Evolutionary conservation across 30 jellyfish, hydroid and myxozoan genomes (phyloP).

Genomic region (Turritopsis rubra): DNA sequence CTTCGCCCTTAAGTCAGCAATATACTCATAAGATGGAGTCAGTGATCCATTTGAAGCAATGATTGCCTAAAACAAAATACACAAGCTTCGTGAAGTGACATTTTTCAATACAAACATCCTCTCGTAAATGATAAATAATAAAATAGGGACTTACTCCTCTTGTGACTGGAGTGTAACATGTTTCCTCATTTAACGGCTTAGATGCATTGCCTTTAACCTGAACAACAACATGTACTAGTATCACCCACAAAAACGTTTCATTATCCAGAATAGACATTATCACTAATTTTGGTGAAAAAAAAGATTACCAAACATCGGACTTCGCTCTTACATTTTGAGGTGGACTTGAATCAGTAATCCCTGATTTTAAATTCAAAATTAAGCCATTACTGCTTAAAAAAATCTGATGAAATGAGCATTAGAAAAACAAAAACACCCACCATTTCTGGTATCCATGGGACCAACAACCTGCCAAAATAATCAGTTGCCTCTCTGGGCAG

Average conservation of each 20-base stretch:
- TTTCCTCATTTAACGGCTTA: slow-evolving; percentile 39
- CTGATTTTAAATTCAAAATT: too few species aligned
- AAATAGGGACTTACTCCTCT: slow-evolving; percentile 43
- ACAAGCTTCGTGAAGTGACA: too few species aligned
- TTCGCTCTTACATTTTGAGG: too few species aligned
- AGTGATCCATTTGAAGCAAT: slow-evolving; percentile 70
- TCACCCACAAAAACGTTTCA: too few species aligned
- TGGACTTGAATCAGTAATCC: too few species aligned
- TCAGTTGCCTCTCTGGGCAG: slow-evolving; percentile 94
- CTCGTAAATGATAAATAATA: not conserved
- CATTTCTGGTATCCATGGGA: slow-evolving; percentile 97
- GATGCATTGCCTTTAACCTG: slow-evolving; percentile 70
- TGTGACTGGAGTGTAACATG: slow-evolving; percentile 39
- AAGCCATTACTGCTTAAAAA: too few species aligned
- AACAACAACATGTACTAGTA: too few species aligned
- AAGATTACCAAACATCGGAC: too few species aligned
- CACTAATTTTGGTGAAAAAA: too few species aligned
- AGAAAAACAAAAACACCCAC: slow-evolving; percentile 21
- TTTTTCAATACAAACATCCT: too few species aligned
- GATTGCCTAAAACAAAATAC: slow-evolving; percentile 51
- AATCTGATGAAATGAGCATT: not conserved
- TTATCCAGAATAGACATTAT: too few species aligned
- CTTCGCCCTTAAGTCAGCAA: slow-evolving; percentile 52
- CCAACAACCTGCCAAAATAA: slow-evolving; percentile 70
- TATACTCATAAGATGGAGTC: slow-evolving; percentile 64